Evolutionary conservation across 2,797 vertebrate species (phyloP), one percentile per base, ranked within the genome.

Genomic region (Caiman crocodilus): DNA sequence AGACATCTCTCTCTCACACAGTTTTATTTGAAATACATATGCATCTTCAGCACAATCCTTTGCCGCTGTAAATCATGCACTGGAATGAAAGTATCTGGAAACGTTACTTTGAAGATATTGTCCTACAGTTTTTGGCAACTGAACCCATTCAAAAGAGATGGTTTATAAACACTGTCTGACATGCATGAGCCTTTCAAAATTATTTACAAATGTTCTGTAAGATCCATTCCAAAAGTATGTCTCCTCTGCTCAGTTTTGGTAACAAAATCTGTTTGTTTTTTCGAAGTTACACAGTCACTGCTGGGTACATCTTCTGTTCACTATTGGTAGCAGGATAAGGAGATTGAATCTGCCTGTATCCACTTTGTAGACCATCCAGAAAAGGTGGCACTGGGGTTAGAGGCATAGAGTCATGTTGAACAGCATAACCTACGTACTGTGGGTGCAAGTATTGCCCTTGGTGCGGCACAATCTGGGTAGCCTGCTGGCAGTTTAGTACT

Each of bases 401-500:
- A 8, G 99, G 97, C 92, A 99, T 96, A 0, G 99, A 94, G 97
- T 99, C 99, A 0, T 98, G 98, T 85, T 97, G 98, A 82, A 98
- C 93, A 0, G 99, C 98, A 1, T 99, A 99, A 73, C 99, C 99
- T 69, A 99, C 98, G 7, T 99, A 99, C 80, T 99, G 99, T 2
- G 99, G 99, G 94, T 99, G 99, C 87, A 99, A 97, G 95, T 98
- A 99, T 97, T 99, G 99, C 35, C 99, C 99, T 96, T 99, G 99
- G 95, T 99, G 99, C 0, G 99, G 99, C 98, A 99, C 98, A 11
- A 99, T 99, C 90, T 99, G 99, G 2, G 99, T 99, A 74, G 99
- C 99, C 97, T 99, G 99, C 97, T 99, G 99, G 96, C 99, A 99
- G 98, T 99, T 99, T 94, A 99, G 98, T 89, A 99, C 99, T 0